Percentiles rank a stretch among this genome's conserved stretches.
These are phyloP conservation scores for Antechinus stuartii DNA, from an alignment of 2,113 vertebrate species.

Conservation along the genomic window DNA sequence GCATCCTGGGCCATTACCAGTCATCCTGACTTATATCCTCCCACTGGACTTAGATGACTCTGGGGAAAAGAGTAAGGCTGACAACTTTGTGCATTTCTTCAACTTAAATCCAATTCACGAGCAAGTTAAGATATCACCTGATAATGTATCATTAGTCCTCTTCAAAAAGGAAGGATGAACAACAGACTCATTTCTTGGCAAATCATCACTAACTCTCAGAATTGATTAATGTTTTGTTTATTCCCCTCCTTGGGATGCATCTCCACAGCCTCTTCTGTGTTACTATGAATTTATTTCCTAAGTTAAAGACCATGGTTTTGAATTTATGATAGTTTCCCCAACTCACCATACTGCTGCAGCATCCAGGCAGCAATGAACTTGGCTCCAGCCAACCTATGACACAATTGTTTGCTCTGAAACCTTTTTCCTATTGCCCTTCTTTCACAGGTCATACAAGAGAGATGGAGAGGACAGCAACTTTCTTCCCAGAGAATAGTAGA, in stretches of 20 bases:
- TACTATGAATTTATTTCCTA: background rate
- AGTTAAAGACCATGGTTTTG: background rate
- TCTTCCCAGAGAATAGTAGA: background rate
- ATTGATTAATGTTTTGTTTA: background rate
- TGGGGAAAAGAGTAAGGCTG: background rate
- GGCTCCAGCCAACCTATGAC: background rate
- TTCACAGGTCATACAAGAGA: background rate
- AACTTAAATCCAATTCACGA: background rate
- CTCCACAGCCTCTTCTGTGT: background rate
- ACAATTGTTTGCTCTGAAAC: background rate
- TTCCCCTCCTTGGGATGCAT: background rate
- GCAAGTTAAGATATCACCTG: background rate
- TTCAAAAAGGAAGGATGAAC: background rate
- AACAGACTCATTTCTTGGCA: background rate
- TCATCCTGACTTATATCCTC: background rate
- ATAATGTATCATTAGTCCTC: too few relatives aligned
- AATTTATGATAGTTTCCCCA: background rate
- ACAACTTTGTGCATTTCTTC: background rate
- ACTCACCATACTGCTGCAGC: background rate
- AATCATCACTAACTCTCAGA: background rate
- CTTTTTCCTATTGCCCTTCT: background rate
- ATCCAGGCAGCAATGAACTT: background rate
- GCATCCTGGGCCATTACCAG: background rate
- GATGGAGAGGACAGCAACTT: background rate
- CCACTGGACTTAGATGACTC: background rate